These are phyloP conservation scores for Contarinia nasturtii DNA, from an alignment of 1,140 invertebrate species.

Conservation along the genomic window DNA sequence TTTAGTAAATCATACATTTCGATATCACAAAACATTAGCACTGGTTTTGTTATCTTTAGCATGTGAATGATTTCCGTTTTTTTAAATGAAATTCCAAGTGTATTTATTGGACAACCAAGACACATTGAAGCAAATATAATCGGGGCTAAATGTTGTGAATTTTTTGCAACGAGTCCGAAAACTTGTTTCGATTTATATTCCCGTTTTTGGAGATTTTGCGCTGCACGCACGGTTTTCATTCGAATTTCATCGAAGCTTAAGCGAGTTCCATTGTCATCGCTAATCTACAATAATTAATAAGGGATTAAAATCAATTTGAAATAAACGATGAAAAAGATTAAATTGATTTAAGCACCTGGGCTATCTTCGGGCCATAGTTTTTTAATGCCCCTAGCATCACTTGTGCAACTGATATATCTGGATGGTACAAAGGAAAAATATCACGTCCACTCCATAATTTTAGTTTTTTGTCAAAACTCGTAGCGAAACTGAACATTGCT, in stretches of 20 bases:
- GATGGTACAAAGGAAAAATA: background rate
- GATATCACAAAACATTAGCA: constrained; percentile 20
- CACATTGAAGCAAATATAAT: constrained; percentile 13
- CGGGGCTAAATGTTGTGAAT: background rate
- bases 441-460: background rate
- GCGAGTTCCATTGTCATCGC: background rate
- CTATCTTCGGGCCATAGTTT: background rate
- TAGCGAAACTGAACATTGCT: no score
- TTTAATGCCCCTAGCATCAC: background rate
- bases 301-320: background rate
- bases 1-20: constrained; percentile 12
- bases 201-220: background rate
- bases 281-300: background rate
- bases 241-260: constrained; percentile 1
- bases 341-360: background rate
- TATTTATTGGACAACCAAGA: constrained; percentile 18
- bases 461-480: background rate
- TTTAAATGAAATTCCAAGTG: constrained; percentile 4
- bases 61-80: constrained; percentile 4
- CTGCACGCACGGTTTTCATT: background rate
- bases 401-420: background rate
- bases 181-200: background rate
- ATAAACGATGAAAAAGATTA: background rate
- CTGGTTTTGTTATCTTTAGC: constrained; percentile 16
- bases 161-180: background rate